Base-by-base conservation (phyloP, 1,140 invertebrate species). In the Macrostomum lignano region DNA sequence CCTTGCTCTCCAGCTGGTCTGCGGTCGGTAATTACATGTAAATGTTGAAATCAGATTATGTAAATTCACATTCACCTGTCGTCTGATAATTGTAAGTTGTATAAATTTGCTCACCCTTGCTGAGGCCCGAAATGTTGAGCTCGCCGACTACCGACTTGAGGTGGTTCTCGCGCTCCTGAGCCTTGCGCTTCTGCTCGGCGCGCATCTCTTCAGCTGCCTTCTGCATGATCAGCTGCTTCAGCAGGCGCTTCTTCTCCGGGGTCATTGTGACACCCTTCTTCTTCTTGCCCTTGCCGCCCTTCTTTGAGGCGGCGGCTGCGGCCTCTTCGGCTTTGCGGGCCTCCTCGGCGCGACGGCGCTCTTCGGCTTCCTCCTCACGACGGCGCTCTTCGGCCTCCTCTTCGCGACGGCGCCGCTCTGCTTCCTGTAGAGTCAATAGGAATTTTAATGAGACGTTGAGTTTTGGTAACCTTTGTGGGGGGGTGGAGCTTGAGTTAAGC, bases 171-270 rank as follows among this genome's bases (percentile, higher is more conserved):
- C 84, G 77, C 60, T 94, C 86, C 42, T 79, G 77, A 21, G 82
- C 79, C 66, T 93, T 91, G 52, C 78, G 72, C 63, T 91, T 81
- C 60, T 94, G 86, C 66, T 96, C 84, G 57, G 88, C 88, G 66
- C 93, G 93, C 64, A 96, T 66, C 62, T 96, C 86, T 63, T 96
- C 88, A 47, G 88, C 86, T 52, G 88, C 88, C 69, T 94, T 96
- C 65, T 93, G 84, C 72, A 91, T 84, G 65, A 96, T 68, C 64
- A 96, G 65, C 66, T 91, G 57, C 64, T 67, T 48, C 10, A 60
- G 49, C 25, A 23, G 28, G 33, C 21, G 11, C 20, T 15, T 15
- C 33, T 11, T 17, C n/a, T 37, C 35, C 21, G n/a, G 17, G 11
- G 28, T 17, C 15, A 9, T 21, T 22, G 2, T 14, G 11, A 21